These are phyloP conservation scores for Callosobruchus maculatus DNA, from an alignment of 2,888 invertebrate species.

Conservation along the genomic window DNA sequence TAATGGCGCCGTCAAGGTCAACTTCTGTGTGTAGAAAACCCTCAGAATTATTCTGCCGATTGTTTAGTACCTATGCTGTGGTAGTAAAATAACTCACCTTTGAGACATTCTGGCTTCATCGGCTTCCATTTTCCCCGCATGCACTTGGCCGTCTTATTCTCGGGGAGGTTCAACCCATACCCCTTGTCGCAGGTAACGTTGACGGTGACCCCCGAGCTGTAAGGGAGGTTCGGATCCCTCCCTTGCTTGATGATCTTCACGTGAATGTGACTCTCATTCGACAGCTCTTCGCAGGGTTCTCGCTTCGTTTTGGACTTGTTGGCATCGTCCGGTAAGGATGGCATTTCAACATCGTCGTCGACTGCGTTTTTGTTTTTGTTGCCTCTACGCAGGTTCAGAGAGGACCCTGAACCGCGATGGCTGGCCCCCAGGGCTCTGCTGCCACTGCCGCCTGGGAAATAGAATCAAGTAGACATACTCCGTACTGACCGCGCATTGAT, in stretches of 20 bases:
- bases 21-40: too few relatives aligned
- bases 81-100: too few relatives aligned
- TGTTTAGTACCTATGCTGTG: too few relatives aligned
- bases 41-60: too few relatives aligned
- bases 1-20: too few relatives aligned
- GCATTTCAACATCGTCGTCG: constrained; percentile 26
- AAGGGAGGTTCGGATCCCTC: constrained; percentile 66
- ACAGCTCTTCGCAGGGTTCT: constrained; percentile 66
- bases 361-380: constrained; percentile 31
- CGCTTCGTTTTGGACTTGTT: constrained; percentile 45
- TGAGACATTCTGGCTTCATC: constrained; percentile 72
- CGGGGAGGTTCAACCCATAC: constrained; percentile 68
- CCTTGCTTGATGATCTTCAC: constrained; percentile 70
- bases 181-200: constrained; percentile 74
- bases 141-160: constrained; percentile 76
- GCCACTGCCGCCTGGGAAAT: constrained; percentile 32
- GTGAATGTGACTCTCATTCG: constrained; percentile 62
- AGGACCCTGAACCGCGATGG: constrained; percentile 37
- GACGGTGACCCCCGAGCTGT: constrained; percentile 73
- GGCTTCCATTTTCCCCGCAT: constrained; percentile 84
- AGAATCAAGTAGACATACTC: too few relatives aligned
- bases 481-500: too few relatives aligned
- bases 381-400: constrained; percentile 35
- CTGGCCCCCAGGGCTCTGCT: constrained; percentile 39
- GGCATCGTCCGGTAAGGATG: constrained; percentile 30